Base-by-base conservation (phyloP, 2,797 vertebrate genomes). In the Dipus sagitta region DNA sequence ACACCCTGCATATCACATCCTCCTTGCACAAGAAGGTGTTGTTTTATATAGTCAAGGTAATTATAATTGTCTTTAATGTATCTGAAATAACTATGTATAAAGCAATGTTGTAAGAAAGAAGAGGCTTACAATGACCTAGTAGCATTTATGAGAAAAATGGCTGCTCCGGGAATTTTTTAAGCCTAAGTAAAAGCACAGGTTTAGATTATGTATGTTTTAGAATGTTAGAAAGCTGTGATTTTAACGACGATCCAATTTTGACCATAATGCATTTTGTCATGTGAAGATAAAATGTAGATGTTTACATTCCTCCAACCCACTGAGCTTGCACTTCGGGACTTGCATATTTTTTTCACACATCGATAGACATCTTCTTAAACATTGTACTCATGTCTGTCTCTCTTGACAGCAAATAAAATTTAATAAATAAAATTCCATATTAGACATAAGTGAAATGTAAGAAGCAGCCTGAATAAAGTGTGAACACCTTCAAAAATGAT, bases 261-360 rank as follows among this genome's bases (percentile, higher is more conserved):
- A 98, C 98, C 98, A 97, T 98, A 98, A 98, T 98, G 97, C 96
- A 98, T 98, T 98, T 98, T 98, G 98, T 98, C 98, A 98, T 97
- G 96, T 98, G 98, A 98, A 97, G 98, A 98, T 98, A 98, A 98
- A 98, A 97, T 94, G 95, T 90, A 96, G 97, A 97, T 90, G 96
- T 97, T 98, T 97, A 98, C 97, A 97, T 98, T 98, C 98, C 98
- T 98, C 97, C 97, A 97, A 97, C 97, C 97, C 97, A 97, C 96
- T 96, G 97, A 98, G 97, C 97, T 97, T 98, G 97, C 95, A 98
- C 96, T 96, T 97, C 96, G 96, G 85, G 92, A 97, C 96, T 97
- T 96, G 96, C 96, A 92, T 98, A 97, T 97, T 98, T 58, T 98
- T 97, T 96, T 97, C 97, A 98, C 98, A 98, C 98, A 98, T 98